Conservation (phyloP, 2,888 invertebrate genomes). For the Heteropelma amictum region DNA sequence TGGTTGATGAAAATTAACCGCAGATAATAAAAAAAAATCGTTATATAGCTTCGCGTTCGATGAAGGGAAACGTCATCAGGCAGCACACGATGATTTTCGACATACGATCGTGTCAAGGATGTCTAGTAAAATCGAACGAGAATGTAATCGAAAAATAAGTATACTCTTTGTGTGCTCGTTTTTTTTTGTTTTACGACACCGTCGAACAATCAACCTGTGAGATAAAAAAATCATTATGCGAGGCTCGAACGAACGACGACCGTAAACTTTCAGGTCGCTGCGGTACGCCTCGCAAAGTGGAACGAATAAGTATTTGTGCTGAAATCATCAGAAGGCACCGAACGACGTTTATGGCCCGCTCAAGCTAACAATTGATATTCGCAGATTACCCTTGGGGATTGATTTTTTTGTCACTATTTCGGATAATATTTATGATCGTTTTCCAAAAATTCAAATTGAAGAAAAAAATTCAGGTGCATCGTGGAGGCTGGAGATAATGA, state of each 20-base stretch:
- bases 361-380: too few species aligned
- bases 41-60: too few species aligned
- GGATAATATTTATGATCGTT: too few species aligned
- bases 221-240: slow-evolving; percentile 15
- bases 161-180: background rate
- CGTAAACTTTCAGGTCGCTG: slow-evolving; percentile 17
- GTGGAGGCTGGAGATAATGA: too few species aligned
- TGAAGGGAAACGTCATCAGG: slow-evolving; percentile 10
- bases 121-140: slow-evolving; percentile 8
- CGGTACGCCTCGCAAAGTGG: slow-evolving; percentile 20
- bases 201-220: slow-evolving; percentile 37
- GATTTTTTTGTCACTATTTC: too few species aligned
- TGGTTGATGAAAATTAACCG: too few species aligned
- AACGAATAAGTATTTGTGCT: slow-evolving; percentile 15
- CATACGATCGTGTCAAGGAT: slow-evolving; percentile 39
- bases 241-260: background rate
- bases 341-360: too few species aligned
- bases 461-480: too few species aligned
- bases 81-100: background rate
- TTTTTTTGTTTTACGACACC: slow-evolving; percentile 6
- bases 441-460: too few species aligned
- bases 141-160: background rate
- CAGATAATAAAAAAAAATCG: too few species aligned
- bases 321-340: background rate
- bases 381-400: too few species aligned